Evolutionary conservation across 35 echinoderm and acorn worm species (phyloP), one percentile per base, ranked within the genome.

Genomic region (Stichopus chloronotus): DNA sequence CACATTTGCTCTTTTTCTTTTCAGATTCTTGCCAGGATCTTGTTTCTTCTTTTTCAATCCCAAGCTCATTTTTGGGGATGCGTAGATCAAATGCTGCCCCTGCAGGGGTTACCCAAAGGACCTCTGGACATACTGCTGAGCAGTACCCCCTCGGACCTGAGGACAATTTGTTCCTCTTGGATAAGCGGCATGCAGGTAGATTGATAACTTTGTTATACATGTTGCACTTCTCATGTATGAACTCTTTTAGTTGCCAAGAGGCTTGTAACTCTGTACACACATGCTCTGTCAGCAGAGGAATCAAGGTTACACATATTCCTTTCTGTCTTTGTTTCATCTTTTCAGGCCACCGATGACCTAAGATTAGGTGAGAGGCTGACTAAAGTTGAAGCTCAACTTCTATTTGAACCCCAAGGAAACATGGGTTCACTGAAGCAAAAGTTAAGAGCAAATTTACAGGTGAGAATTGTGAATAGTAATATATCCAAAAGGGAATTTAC

Each of bases 1-100:
- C 30, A 43, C 69, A 4, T 14, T 19, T 74, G 7, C 17, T 74
- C 17, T 14, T n/a, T 72, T 16, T 91, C 76, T 79, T 79, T 79
- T 2, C 90, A 91, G 90, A 91, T 91, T 79, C 90, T 91, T 91
- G 90, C 90, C 90, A 57, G 90, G 55, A 65, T 79, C 25, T 54
- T 91, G 17, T 77, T 91, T 25, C 90, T 91, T 91, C 76, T 91
- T 57, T 17, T 91, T 53, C 71, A 91, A 79, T 57, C 90, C 13
- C 90, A 91, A 79, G 58, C 52, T 58, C 90, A 91, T 9, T 91
- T 91, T 58, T 91, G 53, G 52, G 71, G 53, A 21, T 78, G 53
- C 78, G 90, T 72, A 53, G 55, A 43, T 79, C 90, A 91, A 72
- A 77, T 91, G 68, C 74, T 91, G 87, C 24, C 87, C 30, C 21